Conservation (phyloP, 2,113 vertebrate genomes). For the Tympanuchus pallidicinctus region DNA sequence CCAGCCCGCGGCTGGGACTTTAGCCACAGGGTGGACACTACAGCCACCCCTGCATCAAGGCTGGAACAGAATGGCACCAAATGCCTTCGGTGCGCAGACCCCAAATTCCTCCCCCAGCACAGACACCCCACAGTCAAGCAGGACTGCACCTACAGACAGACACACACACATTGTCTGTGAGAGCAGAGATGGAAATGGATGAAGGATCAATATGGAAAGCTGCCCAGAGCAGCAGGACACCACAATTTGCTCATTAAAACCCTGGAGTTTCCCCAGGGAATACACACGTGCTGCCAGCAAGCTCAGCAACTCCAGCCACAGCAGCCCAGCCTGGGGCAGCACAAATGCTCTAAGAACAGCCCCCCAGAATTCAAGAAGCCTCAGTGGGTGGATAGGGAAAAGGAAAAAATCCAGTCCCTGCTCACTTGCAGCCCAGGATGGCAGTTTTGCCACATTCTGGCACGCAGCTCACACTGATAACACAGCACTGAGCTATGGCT, state of each 20-base stretch:
- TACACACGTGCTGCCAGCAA: not conserved
- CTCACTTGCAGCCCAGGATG: not conserved
- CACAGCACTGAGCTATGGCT: not conserved
- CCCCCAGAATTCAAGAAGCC: not conserved
- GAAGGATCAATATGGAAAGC: slow-evolving; percentile 36
- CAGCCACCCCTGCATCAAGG: rapidly evolving
- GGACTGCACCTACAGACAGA: not conserved
- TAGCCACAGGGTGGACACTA: not conserved
- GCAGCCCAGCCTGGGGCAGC: not conserved
- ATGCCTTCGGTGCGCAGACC: not conserved
- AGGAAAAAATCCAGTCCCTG: not conserved
- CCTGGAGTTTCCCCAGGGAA: not conserved
- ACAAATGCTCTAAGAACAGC: not conserved
- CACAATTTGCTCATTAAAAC: slow-evolving; percentile 18
- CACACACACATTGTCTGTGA: slow-evolving; percentile 11
- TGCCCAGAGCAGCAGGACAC: slow-evolving; percentile 46
- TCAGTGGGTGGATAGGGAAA: not conserved
- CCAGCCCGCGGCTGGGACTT: not conserved
- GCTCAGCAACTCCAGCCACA: not conserved
- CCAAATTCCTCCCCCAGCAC: not conserved
- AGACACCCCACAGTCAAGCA: not conserved
- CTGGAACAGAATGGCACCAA: not conserved
- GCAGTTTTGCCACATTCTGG: not conserved
- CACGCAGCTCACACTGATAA: too few species aligned
- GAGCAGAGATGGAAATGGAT: not conserved